Evolutionary conservation across 2,888 invertebrate genomes (phyloP).

Genomic region (Eristalinus sepulchralis): DNA sequence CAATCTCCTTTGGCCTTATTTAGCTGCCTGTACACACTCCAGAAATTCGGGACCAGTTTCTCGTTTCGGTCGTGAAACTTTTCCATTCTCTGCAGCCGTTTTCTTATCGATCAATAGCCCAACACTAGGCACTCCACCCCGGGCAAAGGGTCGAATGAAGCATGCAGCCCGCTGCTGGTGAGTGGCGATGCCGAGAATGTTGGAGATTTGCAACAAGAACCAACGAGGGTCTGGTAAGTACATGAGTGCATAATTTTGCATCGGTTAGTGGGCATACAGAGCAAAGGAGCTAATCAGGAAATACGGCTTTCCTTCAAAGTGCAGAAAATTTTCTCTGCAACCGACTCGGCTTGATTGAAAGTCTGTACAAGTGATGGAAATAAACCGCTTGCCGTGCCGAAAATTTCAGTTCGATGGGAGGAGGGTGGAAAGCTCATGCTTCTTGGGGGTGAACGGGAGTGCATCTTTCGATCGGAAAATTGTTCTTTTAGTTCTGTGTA

Average conservation of each 20-base stretch:
- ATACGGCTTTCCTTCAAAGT: background rate
- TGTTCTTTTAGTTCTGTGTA: no score
- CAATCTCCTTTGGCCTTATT: slow-evolving; percentile 55
- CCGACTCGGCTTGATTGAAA: background rate
- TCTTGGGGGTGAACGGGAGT: no score
- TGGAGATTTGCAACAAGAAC: background rate
- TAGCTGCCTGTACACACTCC: background rate
- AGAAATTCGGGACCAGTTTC: background rate
- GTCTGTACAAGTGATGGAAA: background rate
- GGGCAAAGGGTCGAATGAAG: background rate
- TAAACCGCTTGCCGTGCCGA: background rate
- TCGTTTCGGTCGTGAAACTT: background rate
- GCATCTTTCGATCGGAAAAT: no score
- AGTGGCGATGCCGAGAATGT: background rate
- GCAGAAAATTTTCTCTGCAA: background rate
- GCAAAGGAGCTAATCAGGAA: background rate
- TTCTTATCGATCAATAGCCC: background rate
- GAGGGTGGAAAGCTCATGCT: background rate
- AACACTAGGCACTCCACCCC: background rate
- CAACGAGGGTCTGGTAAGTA: background rate
- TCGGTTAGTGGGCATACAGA: background rate
- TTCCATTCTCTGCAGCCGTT: background rate
- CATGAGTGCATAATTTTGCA: background rate
- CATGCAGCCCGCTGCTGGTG: background rate
- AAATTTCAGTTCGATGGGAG: background rate